These are phyloP conservation scores for Manis pentadactyla DNA, from an alignment of 2,797 vertebrate species.

Conservation along the genomic window DNA sequence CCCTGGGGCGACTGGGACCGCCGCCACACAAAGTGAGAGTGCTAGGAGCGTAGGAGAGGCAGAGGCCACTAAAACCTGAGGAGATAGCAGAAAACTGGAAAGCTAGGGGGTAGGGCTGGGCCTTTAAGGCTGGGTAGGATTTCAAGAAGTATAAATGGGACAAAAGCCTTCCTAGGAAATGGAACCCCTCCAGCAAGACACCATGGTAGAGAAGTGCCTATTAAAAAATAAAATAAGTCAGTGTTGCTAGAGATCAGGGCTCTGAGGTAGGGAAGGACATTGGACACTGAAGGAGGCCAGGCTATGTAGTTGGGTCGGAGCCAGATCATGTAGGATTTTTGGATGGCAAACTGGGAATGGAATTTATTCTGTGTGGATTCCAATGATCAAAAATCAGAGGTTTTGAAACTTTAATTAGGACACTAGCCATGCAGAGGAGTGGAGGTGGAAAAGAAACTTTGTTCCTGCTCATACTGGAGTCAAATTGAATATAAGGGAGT, in stretches of 20 bases:
- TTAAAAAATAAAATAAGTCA: background rate
- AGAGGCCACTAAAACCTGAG: background rate
- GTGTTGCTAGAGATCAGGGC: background rate
- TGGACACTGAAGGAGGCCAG: background rate
- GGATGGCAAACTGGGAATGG: background rate
- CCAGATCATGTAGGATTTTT: background rate
- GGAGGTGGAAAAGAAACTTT: background rate
- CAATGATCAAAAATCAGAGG: background rate
- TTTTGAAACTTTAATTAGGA: background rate
- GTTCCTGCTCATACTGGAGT: background rate
- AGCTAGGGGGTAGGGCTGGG: background rate
- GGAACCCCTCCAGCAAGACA: background rate
- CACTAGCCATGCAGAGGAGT: background rate
- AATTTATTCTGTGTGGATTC: background rate
- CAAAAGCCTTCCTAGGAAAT: background rate
- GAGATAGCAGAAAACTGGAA: background rate
- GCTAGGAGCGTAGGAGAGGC: background rate
- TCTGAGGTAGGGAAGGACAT: background rate
- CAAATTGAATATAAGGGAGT: background rate
- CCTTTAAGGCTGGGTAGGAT: background rate
- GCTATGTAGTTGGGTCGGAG: background rate
- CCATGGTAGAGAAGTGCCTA: background rate
- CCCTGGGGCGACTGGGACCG: background rate
- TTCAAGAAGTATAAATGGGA: background rate
- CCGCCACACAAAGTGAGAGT: background rate